Evolutionary conservation across 2,888 invertebrate species (phyloP).

Genomic region (Sylvicola cinctus): DNA sequence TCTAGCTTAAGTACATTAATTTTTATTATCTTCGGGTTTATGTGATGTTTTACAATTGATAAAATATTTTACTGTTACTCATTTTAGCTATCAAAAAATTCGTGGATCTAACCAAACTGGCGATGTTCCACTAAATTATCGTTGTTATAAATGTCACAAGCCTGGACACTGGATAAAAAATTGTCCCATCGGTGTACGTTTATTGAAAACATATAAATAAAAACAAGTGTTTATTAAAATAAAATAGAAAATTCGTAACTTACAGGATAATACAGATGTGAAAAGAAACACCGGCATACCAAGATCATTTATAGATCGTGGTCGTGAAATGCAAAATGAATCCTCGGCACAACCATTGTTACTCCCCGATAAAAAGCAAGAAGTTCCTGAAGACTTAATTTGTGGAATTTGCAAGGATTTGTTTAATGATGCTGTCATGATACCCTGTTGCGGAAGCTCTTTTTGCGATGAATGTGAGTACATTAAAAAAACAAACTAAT

Average conservation of each 20-base stretch:
- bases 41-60: no score
- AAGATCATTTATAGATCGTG: slow-evolving; percentile 83
- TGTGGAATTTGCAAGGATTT: slow-evolving; percentile 87
- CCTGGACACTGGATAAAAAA: slow-evolving; percentile 96
- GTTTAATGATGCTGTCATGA: slow-evolving; percentile 89
- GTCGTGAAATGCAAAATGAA: slow-evolving; percentile 21
- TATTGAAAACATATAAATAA: no score
- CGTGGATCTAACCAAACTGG: slow-evolving; percentile 77
- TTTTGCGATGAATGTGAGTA: slow-evolving; percentile 94
- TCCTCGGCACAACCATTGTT: slow-evolving; percentile 21
- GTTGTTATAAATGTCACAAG: slow-evolving; percentile 87
- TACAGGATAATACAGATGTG: slow-evolving; percentile 46
- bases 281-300: slow-evolving; percentile 96
- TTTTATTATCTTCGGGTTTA: no score
- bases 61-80: no score
- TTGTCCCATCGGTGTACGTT: slow-evolving; percentile 53
- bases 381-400: slow-evolving; percentile 76
- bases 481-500: no score
- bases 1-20: no score
- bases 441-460: slow-evolving; percentile 94
- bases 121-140: slow-evolving; percentile 75
- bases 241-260: slow-evolving; percentile 1
- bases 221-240: background rate
- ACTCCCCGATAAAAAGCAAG: slow-evolving; percentile 33
- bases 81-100: slow-evolving; percentile 63